phyloP scores from a whole-genome alignment of 1,140 invertebrate genomes.

The Eciton burchellii region DNA sequence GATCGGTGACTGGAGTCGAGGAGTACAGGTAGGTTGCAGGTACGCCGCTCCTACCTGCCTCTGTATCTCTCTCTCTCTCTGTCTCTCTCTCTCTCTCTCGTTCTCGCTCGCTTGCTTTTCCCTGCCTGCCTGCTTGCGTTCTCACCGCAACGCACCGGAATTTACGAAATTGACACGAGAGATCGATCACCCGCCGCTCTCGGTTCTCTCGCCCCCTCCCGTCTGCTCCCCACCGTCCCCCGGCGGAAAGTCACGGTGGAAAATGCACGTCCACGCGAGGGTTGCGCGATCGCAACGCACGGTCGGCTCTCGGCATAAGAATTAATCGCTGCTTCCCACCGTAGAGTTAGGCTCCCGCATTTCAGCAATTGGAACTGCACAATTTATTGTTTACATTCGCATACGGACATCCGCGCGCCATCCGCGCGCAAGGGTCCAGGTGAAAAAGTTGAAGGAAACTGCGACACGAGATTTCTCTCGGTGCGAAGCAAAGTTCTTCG shows the following conservation, averaged over 20 bases:
- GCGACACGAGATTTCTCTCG: no score
- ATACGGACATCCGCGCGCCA: no score
- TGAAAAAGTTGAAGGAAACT: no score
- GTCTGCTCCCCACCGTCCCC: no score
- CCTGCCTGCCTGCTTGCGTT: background rate
- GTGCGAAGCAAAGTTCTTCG: no score
- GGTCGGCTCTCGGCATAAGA: background rate
- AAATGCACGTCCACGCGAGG: slow-evolving; percentile 38
- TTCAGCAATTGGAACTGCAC: background rate
- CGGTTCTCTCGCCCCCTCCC: no score
- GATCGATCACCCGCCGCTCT: slow-evolving; percentile 63
- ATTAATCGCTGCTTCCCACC: background rate
- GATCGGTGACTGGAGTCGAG: slow-evolving; percentile 81
- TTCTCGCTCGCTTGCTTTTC: slow-evolving; percentile 39
- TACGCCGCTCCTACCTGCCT: slow-evolving; percentile 45
- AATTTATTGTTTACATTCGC: background rate
- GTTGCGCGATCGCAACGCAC: slow-evolving; percentile 12
- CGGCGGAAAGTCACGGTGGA: background rate
- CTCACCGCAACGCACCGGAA: slow-evolving; percentile 20
- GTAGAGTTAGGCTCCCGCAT: background rate
- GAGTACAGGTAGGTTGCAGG: slow-evolving; percentile 73
- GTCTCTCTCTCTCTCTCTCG: slow-evolving; percentile 53
- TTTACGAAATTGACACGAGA: slow-evolving; percentile 53
- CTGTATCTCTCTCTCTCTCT: slow-evolving; percentile 71
- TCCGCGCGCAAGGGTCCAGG: no score